phyloP scores from a whole-genome alignment of 2,113 vertebrate species.

The Takifugu bimaculatus region DNA sequence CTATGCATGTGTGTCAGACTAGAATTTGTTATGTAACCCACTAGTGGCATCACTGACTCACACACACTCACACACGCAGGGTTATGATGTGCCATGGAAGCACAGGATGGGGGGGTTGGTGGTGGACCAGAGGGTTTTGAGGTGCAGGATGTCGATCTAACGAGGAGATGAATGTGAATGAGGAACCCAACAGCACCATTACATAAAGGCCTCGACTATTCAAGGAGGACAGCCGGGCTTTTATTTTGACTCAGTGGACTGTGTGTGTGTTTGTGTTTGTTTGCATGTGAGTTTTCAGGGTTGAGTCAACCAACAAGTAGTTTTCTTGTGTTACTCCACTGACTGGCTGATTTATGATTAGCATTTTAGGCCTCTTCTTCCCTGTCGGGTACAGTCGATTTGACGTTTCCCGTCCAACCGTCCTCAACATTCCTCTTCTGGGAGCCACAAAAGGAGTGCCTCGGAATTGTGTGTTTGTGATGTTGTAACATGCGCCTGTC shows the following conservation, averaged over 20 bases:
- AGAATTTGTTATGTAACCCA: slow-evolving; percentile 45
- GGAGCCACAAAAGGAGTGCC: too few relatives aligned
- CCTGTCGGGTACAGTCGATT: too few relatives aligned
- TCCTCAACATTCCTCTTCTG: too few relatives aligned
- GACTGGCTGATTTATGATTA: too few relatives aligned
- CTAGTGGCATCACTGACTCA: slow-evolving; percentile 21
- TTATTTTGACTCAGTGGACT: slow-evolving; percentile 24
- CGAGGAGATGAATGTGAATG: slow-evolving; percentile 49
- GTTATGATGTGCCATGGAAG: too few relatives aligned
- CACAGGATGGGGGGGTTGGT: background rate
- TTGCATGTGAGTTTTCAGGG: slow-evolving; percentile 1
- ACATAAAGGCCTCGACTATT: slow-evolving; percentile 51
- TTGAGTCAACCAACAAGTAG: too few relatives aligned
- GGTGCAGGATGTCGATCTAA: slow-evolving; percentile 26
- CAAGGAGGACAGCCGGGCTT: slow-evolving; percentile 45
- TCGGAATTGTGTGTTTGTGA: too few relatives aligned
- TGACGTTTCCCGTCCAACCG: too few relatives aligned
- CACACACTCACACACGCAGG: slow-evolving; percentile 20
- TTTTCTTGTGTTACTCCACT: too few relatives aligned
- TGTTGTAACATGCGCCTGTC: too few relatives aligned
- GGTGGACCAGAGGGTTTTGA: background rate
- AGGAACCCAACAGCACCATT: slow-evolving; percentile 27
- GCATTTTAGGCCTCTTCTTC: too few relatives aligned
- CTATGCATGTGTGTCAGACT: slow-evolving; percentile 15
- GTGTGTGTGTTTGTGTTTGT: slow-evolving; percentile 14